phyloP scores from a whole-genome alignment of 92 coral and sea anemone species.

The Palythoa grandis region DNA sequence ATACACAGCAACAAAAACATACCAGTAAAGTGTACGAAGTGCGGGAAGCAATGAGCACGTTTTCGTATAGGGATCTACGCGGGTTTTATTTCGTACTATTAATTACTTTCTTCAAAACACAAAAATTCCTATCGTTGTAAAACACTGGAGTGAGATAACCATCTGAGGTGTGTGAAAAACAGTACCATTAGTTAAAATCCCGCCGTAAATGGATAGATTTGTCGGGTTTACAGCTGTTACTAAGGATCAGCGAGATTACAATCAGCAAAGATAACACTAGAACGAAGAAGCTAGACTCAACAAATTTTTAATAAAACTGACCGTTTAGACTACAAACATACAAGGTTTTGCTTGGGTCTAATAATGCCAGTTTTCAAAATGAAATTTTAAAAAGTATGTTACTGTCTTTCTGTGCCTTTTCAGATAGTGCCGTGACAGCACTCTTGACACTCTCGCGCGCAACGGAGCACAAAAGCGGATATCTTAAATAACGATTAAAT shows the following conservation, averaged over 20 bases:
- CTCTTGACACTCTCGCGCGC: too few species aligned
- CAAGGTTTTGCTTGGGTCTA: background rate
- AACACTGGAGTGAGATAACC: background rate
- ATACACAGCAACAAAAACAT: conserved; percentile 18
- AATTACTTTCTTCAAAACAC: background rate
- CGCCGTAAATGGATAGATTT: background rate
- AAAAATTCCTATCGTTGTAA: background rate
- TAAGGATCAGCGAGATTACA: background rate
- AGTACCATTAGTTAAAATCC: background rate
- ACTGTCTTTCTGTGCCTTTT: too few species aligned
- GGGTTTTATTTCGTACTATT: too few species aligned
- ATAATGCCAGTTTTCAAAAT: background rate
- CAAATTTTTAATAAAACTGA: too few species aligned
- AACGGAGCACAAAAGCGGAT: background rate
- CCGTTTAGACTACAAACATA: too few species aligned
- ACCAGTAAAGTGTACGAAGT: conserved; percentile 3
- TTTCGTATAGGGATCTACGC: background rate
- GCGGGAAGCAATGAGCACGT: background rate
- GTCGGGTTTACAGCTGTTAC: background rate
- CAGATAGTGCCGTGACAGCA: too few species aligned
- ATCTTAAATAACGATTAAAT: background rate
- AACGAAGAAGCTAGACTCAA: too few species aligned
- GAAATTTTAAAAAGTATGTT: background rate
- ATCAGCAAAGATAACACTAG: background rate
- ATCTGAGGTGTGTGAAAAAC: background rate